phyloP scores from a whole-genome alignment of 2,113 vertebrate species.

The Lepisosteus osseus region DNA sequence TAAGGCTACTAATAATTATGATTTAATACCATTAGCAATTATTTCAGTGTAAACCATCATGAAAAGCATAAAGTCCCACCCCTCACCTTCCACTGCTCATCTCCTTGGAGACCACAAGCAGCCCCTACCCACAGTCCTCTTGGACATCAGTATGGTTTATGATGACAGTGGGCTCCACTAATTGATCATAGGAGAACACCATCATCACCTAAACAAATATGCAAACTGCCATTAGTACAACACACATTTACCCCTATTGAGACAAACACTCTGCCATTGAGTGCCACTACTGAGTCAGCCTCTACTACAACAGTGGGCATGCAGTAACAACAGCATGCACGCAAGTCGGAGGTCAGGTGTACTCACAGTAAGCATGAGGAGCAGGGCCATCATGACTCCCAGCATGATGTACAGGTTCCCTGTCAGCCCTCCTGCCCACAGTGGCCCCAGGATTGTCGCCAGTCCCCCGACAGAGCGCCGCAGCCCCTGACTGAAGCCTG shows the following conservation, averaged over 20 bases:
- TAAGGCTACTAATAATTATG: too few relatives aligned
- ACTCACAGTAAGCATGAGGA: constrained; percentile 69
- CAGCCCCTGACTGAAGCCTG: constrained; percentile 77
- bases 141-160: constrained; percentile 32
- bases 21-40: too few relatives aligned
- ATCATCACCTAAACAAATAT: constrained; percentile 61
- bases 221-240: too few relatives aligned
- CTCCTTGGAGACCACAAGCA: neutral
- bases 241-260: too few relatives aligned
- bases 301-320: too few relatives aligned
- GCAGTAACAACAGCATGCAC: too few relatives aligned
- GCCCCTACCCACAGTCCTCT: constrained; percentile 46
- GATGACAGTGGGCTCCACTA: constrained; percentile 55
- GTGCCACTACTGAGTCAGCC: too few relatives aligned
- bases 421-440: constrained; percentile 75
- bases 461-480: constrained; percentile 76
- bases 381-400: constrained; percentile 73
- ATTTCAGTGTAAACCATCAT: too few relatives aligned
- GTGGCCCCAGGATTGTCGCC: constrained; percentile 76
- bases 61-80: too few relatives aligned
- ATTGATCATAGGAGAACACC: constrained; percentile 62
- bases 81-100: neutral
- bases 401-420: constrained; percentile 74
- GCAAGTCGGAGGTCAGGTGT: neutral
- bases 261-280: neutral